Evolutionary conservation across 2,113 vertebrate genomes (phyloP).

Genomic region (Cricetomys ansorgei): DNA sequence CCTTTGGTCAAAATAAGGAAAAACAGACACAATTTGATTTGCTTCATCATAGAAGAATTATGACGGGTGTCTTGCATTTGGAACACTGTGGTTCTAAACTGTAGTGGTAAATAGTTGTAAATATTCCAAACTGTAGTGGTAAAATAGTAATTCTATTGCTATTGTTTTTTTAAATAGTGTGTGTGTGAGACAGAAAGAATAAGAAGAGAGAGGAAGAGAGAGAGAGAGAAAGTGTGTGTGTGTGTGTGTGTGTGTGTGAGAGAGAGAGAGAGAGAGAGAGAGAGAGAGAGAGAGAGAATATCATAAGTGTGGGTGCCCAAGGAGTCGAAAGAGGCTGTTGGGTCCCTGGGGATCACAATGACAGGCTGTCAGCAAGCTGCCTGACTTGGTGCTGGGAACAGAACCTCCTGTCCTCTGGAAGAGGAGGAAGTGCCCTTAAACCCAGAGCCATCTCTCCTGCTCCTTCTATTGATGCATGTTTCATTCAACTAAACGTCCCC

Average conservation of each 20-base stretch:
- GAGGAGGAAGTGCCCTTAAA: not conserved
- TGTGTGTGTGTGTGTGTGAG: not conserved
- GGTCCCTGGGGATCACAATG: not conserved
- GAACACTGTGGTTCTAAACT: conserved; percentile 31
- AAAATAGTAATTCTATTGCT: not conserved
- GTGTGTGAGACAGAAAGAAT: too few relatives aligned
- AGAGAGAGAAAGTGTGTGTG: not conserved
- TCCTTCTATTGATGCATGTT: not conserved
- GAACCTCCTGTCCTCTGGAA: not conserved
- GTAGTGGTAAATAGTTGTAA: not conserved
- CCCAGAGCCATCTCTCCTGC: not conserved
- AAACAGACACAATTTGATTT: conserved; percentile 46
- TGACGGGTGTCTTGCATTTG: conserved; percentile 39
- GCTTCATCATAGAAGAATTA: conserved; percentile 15
- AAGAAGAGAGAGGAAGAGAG: too few relatives aligned
- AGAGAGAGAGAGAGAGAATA: too few relatives aligned
- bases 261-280: too few relatives aligned
- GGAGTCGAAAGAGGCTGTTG: not conserved
- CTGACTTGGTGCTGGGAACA: not conserved
- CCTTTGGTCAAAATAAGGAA: not conserved
- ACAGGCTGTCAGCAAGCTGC: too few relatives aligned
- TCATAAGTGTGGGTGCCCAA: not conserved
- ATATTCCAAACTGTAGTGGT: too few relatives aligned
- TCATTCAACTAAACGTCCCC: conserved; percentile 30
- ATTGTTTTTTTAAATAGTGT: not conserved